Evolutionary conservation across 2,797 vertebrate genomes (phyloP).

Genomic region (Rhinichthys osculus): DNA sequence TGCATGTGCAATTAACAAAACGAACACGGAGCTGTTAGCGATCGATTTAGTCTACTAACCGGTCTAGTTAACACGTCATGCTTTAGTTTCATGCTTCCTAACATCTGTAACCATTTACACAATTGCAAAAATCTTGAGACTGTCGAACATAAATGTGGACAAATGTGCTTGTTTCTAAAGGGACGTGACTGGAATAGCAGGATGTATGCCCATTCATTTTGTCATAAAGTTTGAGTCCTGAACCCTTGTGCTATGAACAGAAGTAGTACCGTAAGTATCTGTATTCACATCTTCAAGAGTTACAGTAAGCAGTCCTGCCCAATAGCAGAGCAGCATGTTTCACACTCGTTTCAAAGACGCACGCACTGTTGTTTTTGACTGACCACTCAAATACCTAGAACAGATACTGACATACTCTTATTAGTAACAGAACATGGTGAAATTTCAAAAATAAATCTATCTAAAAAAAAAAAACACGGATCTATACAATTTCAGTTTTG

Average conservation of each 20-base stretch:
- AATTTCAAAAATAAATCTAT: conserved; percentile 48
- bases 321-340: conserved; percentile 45
- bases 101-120: conserved; percentile 32
- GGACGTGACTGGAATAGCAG: conserved; percentile 23
- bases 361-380: conserved; percentile 64
- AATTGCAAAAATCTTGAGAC: conserved; percentile 20
- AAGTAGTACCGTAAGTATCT: conserved; percentile 58
- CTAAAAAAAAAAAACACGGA: conserved; percentile 62
- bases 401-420: conserved; percentile 67
- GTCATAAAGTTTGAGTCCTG: conserved; percentile 41
- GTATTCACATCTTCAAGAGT: conserved; percentile 59
- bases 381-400: conserved; percentile 64
- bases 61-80: conserved; percentile 34
- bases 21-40: conserved; percentile 30
- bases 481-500: conserved; percentile 71
- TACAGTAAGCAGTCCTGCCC: conserved; percentile 35
- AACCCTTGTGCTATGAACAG: conserved; percentile 51
- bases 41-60: conserved; percentile 34
- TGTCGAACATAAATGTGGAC: conserved; percentile 27
- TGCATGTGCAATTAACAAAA: conserved; percentile 30
- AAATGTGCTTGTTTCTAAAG: conserved; percentile 21
- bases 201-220: conserved; percentile 26
- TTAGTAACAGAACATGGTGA: conserved; percentile 74
- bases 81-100: conserved; percentile 45
- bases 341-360: conserved; percentile 26